Conservation (phyloP, 2,113 vertebrate genomes). For the Phalacrocorax carbo region DNA sequence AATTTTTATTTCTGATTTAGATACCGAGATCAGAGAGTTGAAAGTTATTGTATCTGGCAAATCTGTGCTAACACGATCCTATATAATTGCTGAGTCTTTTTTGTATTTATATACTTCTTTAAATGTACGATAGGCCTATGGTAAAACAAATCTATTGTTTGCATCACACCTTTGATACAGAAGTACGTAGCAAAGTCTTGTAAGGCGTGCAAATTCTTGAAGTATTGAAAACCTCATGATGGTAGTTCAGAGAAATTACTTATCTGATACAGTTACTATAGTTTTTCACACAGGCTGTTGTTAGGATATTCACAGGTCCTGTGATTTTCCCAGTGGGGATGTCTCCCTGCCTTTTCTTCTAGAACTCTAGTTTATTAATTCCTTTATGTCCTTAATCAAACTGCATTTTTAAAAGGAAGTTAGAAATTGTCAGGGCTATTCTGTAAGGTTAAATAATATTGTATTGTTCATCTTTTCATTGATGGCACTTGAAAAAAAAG, state of each 20-base stretch:
- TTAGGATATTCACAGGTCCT: not conserved
- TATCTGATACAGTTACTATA: not conserved
- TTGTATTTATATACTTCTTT: not conserved
- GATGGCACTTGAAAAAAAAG: not conserved
- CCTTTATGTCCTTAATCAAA: not conserved
- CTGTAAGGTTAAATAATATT: not conserved
- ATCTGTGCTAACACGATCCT: not conserved
- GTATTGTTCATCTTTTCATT: not conserved
- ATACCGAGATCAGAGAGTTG: not conserved
- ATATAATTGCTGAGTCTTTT: not conserved
- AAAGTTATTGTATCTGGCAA: not conserved
- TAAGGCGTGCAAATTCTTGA: not conserved
- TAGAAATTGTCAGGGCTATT: not conserved
- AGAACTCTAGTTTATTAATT: not conserved
- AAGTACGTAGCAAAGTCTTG: not conserved
- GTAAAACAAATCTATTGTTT: not conserved
- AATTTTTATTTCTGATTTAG: not conserved
- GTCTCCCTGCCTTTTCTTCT: not conserved
- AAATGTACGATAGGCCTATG: not conserved
- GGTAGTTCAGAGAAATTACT: not conserved
- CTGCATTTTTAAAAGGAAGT: not conserved
- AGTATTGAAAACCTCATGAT: not conserved
- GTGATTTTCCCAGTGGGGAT: not conserved
- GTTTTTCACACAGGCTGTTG: not conserved
- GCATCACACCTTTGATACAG: not conserved